Evolutionary conservation across 2,113 vertebrate genomes (phyloP).

Genomic region (Pollachius pollachius): DNA sequence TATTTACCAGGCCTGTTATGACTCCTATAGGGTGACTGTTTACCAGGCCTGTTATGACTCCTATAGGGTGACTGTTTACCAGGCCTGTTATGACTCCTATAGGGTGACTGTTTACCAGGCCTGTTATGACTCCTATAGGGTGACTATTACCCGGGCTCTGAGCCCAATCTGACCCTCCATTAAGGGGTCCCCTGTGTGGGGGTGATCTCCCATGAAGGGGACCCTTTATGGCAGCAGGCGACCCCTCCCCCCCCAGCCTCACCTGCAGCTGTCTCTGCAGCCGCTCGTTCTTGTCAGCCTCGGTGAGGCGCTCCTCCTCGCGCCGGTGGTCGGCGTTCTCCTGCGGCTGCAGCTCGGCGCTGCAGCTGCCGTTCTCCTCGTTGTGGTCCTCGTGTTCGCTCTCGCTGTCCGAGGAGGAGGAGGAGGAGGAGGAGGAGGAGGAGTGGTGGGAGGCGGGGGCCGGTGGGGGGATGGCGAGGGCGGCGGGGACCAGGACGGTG

Average conservation of each 20-base stretch:
- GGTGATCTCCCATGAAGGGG: too few relatives aligned
- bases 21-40: too few relatives aligned
- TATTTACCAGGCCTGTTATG: too few relatives aligned
- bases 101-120: too few relatives aligned
- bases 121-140: too few relatives aligned
- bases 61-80: too few relatives aligned
- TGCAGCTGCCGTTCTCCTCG: slow-evolving; percentile 80
- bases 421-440: slow-evolving; percentile 12
- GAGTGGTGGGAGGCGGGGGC: not conserved
- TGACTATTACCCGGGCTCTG: too few relatives aligned
- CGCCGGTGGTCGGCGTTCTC: slow-evolving; percentile 80
- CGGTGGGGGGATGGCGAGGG: slow-evolving; percentile 33
- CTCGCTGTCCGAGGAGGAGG: slow-evolving; percentile 63
- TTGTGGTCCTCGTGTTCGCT: slow-evolving; percentile 74
- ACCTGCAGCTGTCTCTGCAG: slow-evolving; percentile 89
- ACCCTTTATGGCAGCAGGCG: not conserved
- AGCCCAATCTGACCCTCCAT: too few relatives aligned
- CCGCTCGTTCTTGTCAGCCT: slow-evolving; percentile 90
- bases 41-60: too few relatives aligned
- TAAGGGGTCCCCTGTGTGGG: too few relatives aligned
- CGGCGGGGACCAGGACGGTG: slow-evolving; percentile 67
- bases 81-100: too few relatives aligned
- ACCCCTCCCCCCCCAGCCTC: slow-evolving; percentile 36
- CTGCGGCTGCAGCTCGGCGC: slow-evolving; percentile 86
- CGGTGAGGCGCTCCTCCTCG: slow-evolving; percentile 87